Base-by-base conservation (phyloP, 2,113 vertebrate genomes). In the Phodopus roborovskii region DNA sequence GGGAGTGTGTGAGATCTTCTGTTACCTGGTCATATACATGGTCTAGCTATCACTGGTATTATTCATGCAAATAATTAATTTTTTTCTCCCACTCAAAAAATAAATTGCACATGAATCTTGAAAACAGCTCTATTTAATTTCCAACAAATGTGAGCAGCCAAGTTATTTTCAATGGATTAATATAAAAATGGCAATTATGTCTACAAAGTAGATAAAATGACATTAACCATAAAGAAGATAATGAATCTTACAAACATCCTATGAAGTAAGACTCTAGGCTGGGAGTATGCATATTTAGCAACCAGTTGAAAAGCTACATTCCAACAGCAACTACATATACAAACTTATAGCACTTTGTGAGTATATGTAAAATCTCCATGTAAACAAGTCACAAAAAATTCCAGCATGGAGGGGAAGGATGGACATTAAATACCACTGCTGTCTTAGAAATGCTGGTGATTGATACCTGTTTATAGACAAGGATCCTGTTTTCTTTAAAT, bases 11-110 rank as follows among this genome's bases (percentile, higher is more conserved):
- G 50, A 53, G 50, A 53, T 53, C 50, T 53, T 53, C 50, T 53
- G 19, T 86, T 20, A 60, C 36, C 11, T 86, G 74, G 50, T 1
- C 5, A 56, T 58, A 56, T 53, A 56, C 56, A 56, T 53, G 36
- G 58, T 58, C 28, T 9, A 36, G n/a, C 4, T 70, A 58, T 79
- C 66, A 8, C 68, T 70, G 82, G 4, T 85, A 39, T 87, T 68
- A 68, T 68, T 93, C 68, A 77, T 87, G 28, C 20, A 78, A 87
- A 33, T 87, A 16, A 79, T 36, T 93, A 87, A n/a, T 79, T 53
- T 42, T 24, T 70, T 70, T 56, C 28, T 42, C 26, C 19, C 33
- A 22, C 4, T 42, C 9, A 42, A 70, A 78, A 45, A 4, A 45
- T 45, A n/a, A 78, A 45, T 13, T 87, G 28, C 13, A 36, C 28